These are phyloP conservation scores for Hipposideros larvatus DNA, from an alignment of 2,797 vertebrate species.

Conservation along the genomic window DNA sequence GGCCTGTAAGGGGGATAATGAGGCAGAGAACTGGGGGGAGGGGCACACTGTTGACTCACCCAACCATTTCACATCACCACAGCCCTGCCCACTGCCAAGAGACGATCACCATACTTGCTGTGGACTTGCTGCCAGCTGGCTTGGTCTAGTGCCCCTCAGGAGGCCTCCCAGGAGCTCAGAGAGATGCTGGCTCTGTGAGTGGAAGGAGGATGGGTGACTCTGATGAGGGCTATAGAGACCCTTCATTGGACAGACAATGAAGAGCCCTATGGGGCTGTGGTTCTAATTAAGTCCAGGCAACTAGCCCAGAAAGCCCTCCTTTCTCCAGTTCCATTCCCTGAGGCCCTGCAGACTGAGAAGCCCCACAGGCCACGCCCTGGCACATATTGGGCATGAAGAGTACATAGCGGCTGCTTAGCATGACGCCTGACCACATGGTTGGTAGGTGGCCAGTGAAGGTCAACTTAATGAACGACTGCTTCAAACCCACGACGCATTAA, in stretches of 20 bases:
- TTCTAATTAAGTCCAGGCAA: not conserved
- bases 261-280: not conserved
- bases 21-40: not conserved
- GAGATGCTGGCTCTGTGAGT: not conserved
- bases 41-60: not conserved
- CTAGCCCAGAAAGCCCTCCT: not conserved
- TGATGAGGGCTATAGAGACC: not conserved
- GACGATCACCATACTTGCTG: not conserved
- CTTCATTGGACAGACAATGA: not conserved
- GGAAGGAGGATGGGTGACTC: not conserved
- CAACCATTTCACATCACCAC: not conserved
- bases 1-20: not conserved
- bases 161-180: not conserved
- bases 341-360: not conserved
- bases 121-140: not conserved
- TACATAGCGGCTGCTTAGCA: not conserved
- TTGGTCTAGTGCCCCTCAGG: not conserved
- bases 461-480: not conserved
- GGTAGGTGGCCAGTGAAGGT: not conserved
- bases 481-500: not conserved
- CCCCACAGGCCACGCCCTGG: not conserved
- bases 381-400: not conserved
- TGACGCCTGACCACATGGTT: rapidly evolving
- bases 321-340: not conserved
- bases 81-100: not conserved